Conservation (phyloP, 2,888 invertebrate species). For the Polymixis flavicincta region DNA sequence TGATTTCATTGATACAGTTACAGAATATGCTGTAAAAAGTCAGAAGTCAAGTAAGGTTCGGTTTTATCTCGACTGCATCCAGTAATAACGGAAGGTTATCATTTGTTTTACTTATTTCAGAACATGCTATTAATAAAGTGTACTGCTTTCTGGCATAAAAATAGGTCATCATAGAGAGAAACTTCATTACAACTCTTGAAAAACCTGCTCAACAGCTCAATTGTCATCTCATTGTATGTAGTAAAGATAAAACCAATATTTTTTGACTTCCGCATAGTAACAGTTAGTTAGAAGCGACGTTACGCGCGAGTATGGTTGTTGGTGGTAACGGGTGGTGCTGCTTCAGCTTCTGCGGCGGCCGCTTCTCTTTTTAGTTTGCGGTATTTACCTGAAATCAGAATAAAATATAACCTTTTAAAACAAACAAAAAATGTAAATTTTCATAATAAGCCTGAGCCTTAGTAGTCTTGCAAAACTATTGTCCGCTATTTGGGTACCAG, state of each 20-base stretch:
- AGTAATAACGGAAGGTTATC: not conserved
- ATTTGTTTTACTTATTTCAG: not conserved
- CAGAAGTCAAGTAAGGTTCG: not conserved
- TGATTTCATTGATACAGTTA: slow-evolving; percentile 39
- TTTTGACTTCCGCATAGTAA: not conserved
- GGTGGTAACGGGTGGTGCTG: slow-evolving; percentile 84
- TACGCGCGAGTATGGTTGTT: slow-evolving; percentile 87
- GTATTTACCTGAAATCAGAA: slow-evolving; percentile 90
- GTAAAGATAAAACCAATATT: slow-evolving; percentile 23
- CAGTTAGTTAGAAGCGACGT: slow-evolving; percentile 34
- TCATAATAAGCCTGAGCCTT: no score
- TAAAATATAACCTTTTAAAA: not conserved
- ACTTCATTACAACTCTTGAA: not conserved
- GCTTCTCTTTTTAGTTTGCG: slow-evolving; percentile 91
- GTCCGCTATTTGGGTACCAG: not conserved
- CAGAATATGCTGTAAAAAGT: slow-evolving; percentile 45
- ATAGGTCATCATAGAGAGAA: not conserved
- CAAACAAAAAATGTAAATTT: not conserved
- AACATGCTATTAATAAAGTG: no score
- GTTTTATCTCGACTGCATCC: no score
- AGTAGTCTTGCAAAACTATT: not conserved
- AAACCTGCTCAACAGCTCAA: not conserved
- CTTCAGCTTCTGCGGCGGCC: slow-evolving; percentile 84
- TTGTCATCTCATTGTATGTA: not conserved
- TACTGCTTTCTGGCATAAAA: not conserved